Evolutionary conservation across 2,113 vertebrate species (phyloP).

Genomic region (Rhinopithecus roxellana): DNA sequence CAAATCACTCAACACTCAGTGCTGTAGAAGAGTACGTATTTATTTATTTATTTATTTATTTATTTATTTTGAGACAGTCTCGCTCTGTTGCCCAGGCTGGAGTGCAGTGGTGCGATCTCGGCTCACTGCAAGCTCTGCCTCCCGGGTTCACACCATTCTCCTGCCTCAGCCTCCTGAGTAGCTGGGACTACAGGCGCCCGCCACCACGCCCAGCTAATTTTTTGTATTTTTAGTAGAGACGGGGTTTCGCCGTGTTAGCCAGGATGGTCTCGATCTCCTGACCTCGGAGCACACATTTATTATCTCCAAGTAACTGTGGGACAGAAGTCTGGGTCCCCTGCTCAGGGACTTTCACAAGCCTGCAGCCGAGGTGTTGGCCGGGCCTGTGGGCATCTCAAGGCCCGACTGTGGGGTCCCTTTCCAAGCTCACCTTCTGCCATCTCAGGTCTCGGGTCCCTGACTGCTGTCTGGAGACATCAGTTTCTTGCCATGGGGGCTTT

Average conservation of each 20-base stretch:
- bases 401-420: not conserved
- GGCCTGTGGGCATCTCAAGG: not conserved
- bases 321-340: not conserved
- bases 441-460: not conserved
- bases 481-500: not conserved
- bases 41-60: too few species aligned
- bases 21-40: not conserved
- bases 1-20: not conserved
- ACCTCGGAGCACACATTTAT: not conserved
- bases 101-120: too few species aligned
- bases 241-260: too few species aligned
- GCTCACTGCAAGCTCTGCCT: too few species aligned
- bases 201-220: too few species aligned
- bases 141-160: accelerated
- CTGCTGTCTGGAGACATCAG: not conserved
- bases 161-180: too few species aligned
- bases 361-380: not conserved
- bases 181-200: too few species aligned
- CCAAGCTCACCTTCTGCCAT: not conserved
- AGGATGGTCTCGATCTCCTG: accelerated
- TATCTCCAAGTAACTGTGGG: not conserved
- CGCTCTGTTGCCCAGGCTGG: accelerated
- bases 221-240: too few species aligned
- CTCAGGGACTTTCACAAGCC: not conserved
- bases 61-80: too few species aligned